These are phyloP conservation scores for Eupeodes latifasciatus DNA, from an alignment of 2,888 invertebrate species.

Conservation along the genomic window DNA sequence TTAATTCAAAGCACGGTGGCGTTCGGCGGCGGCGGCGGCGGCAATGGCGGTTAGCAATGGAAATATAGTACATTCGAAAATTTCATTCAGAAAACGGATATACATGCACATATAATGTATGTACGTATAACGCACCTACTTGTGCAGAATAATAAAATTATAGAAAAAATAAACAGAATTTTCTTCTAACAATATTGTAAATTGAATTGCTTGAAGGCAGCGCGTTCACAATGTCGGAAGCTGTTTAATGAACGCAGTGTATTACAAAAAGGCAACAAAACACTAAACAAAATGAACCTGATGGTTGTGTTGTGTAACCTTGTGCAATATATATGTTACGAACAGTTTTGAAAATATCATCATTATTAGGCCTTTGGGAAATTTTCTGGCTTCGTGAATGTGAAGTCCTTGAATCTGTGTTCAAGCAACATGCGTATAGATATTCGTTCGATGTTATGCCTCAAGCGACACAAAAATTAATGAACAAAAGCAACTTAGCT, in stretches of 20 bases:
- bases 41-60: not conserved
- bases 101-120: no score
- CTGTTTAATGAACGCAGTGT: not conserved
- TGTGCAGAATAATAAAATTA: constrained; percentile 49
- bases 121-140: not conserved
- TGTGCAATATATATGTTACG: no score
- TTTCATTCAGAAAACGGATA: constrained; percentile 11
- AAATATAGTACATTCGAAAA: constrained; percentile 41
- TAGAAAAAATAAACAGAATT: not conserved
- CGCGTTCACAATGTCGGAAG: not conserved
- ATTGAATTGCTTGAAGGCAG: constrained; percentile 28
- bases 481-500: not conserved
- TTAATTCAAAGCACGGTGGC: not conserved
- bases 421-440: not conserved
- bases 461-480: constrained; percentile 11
- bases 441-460: constrained; percentile 33
- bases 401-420: constrained; percentile 68
- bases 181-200: constrained; percentile 33
- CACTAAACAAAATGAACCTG: not conserved
- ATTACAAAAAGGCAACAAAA: not conserved
- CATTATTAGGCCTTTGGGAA: constrained; percentile 83
- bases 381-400: constrained; percentile 83
- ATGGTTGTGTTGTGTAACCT: not conserved
- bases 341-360: constrained; percentile 32
- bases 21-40: not conserved